Conservation (phyloP, 2,888 invertebrate genomes). For the Uropetala carovei region DNA sequence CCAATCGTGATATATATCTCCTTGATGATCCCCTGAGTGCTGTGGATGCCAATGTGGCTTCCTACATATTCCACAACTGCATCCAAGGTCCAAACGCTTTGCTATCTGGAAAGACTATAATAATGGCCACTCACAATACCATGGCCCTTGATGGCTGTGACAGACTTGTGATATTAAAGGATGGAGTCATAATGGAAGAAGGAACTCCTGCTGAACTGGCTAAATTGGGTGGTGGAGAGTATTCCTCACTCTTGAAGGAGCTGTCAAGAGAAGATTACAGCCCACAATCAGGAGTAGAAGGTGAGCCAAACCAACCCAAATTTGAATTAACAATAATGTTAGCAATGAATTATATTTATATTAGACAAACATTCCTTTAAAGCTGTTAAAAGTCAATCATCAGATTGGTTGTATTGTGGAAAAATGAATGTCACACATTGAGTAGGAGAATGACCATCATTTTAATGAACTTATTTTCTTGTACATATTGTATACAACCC, state of each 20-base stretch:
- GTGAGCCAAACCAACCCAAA: not conserved
- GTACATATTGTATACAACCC: not conserved
- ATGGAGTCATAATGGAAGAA: conserved; percentile 74
- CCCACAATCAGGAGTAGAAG: not conserved
- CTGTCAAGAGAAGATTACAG: not conserved
- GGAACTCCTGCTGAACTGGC: conserved; percentile 75
- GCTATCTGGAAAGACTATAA: conserved; percentile 15
- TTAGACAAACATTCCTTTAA: too few relatives aligned
- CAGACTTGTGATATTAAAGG: conserved; percentile 75
- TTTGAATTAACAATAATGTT: not conserved
- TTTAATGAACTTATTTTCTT: too few relatives aligned
- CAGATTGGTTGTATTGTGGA: not conserved
- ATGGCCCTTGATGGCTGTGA: conserved; percentile 76
- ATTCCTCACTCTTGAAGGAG: conserved; percentile 39
- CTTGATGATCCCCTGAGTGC: conserved; percentile 75
- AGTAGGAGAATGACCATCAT: too few relatives aligned
- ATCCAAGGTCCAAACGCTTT: conserved; percentile 26
- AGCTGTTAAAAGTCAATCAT: not conserved
- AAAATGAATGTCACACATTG: too few relatives aligned
- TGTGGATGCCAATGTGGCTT: conserved; percentile 73
- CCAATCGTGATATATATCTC: conserved; percentile 73
- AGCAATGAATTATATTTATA: too few relatives aligned
- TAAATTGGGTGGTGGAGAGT: conserved; percentile 70
- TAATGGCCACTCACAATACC: conserved; percentile 29
- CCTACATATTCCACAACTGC: conserved; percentile 73